Evolutionary conservation across 2,113 vertebrate genomes (phyloP).

Genomic region (Forbesichthys agassizii): DNA sequence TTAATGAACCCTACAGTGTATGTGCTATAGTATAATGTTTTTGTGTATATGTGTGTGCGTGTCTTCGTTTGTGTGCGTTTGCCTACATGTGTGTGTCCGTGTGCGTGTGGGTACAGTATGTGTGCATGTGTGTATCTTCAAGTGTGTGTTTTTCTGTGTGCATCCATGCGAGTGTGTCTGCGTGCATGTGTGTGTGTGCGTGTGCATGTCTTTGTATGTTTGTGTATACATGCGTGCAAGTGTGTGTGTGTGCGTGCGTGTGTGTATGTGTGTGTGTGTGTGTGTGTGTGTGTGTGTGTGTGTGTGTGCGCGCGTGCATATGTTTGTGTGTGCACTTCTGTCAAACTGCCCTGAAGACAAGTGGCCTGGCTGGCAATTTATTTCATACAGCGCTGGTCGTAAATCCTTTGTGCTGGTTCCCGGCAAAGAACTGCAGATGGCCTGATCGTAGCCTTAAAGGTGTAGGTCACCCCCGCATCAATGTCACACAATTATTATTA

Average conservation of each 20-base stretch:
- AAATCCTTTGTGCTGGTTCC: conserved; percentile 67
- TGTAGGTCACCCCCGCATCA: conserved; percentile 71
- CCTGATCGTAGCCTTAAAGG: conserved; percentile 65
- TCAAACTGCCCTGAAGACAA: conserved; percentile 65
- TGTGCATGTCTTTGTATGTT: background rate
- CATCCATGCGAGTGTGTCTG: background rate
- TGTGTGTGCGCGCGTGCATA: background rate
- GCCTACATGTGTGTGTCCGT: background rate
- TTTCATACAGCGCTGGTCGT: conserved; percentile 55
- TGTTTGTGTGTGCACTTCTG: conserved; percentile 62
- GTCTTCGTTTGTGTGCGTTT: background rate
- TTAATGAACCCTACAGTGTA: background rate
- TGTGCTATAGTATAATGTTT: background rate
- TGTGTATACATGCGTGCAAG: background rate
- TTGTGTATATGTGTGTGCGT: background rate
- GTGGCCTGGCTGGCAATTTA: conserved; percentile 60
- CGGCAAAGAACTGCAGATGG: conserved; percentile 54
- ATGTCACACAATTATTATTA: conserved; percentile 36
- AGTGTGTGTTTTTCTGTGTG: conserved; percentile 11
- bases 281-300: conserved; percentile 32
- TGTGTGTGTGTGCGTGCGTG: background rate
- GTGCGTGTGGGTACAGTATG: background rate
- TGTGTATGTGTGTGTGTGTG: background rate
- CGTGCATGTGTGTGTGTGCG: background rate
- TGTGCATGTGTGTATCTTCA: background rate